These are phyloP conservation scores for Brachionus calyciflorus DNA, from an alignment of 1,140 invertebrate species.

Conservation along the genomic window DNA sequence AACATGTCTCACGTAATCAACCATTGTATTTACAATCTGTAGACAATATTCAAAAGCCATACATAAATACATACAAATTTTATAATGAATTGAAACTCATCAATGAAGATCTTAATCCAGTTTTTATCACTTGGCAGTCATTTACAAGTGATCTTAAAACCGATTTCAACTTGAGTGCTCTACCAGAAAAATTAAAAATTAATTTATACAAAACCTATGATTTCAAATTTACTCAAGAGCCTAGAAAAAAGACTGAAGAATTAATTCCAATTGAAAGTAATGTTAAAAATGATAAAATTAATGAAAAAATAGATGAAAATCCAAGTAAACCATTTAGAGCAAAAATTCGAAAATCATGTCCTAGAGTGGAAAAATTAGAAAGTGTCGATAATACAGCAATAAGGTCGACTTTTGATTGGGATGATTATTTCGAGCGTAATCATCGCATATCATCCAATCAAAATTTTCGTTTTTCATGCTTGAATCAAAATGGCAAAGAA, in stretches of 20 bases:
- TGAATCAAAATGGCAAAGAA: constrained; percentile 23
- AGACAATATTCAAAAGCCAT: background rate
- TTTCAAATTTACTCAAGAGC: background rate
- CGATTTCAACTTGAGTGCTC: constrained; percentile 10
- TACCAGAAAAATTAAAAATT: constrained; percentile 15
- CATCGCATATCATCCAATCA: constrained; percentile 42
- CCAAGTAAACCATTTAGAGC: background rate
- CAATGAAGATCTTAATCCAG: background rate
- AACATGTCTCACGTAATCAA: constrained; percentile 15
- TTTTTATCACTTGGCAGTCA: constrained; percentile 23
- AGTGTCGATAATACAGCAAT: background rate
- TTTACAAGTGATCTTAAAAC: constrained; percentile 41
- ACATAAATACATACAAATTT: background rate
- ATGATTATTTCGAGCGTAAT: constrained; percentile 41
- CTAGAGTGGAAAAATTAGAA: background rate
- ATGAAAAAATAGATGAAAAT: background rate
- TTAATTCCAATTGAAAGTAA: background rate
- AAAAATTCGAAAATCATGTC: constrained; percentile 3
- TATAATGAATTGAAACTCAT: background rate
- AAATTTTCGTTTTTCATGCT: constrained; percentile 31
- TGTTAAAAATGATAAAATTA: background rate
- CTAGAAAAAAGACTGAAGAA: background rate
- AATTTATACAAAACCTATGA: constrained; percentile 19
- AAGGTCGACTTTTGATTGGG: constrained; percentile 23
- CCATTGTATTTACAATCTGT: background rate